Conservation (phyloP, 2,797 vertebrate species). For the Coluber constrictor region DNA sequence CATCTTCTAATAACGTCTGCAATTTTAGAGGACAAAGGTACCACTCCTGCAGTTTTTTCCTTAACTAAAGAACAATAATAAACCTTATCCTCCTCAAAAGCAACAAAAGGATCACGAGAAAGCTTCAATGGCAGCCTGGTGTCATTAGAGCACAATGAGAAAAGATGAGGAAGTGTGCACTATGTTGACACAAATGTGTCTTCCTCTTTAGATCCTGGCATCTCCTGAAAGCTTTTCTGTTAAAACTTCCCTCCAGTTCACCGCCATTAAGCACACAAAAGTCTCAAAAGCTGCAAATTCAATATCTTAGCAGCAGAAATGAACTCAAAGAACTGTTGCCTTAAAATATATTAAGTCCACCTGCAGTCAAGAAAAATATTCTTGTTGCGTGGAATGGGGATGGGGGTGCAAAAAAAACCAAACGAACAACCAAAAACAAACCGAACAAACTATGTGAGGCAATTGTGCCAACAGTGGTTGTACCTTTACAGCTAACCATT, state of each 20-base stretch:
- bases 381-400: conserved; percentile 38
- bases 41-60: conserved; percentile 79
- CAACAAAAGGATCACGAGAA: conserved; percentile 79
- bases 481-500: conserved; percentile 79
- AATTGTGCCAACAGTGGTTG: conserved; percentile 77
- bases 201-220: conserved; percentile 76
- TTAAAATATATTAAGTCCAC: conserved; percentile 81
- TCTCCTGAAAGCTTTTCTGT: conserved; percentile 85
- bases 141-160: conserved; percentile 85
- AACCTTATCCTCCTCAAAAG: conserved; percentile 75
- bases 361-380: conserved; percentile 79
- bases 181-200: conserved; percentile 86
- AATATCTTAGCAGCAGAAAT: conserved; percentile 76
- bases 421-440: too few species aligned
- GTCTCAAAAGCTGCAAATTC: conserved; percentile 78
- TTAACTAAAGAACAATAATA: conserved; percentile 86
- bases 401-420: conserved; percentile 35
- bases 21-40: conserved; percentile 79
- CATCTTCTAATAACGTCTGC: conserved; percentile 77
- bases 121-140: conserved; percentile 78
- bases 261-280: conserved; percentile 76
- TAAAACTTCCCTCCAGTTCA: conserved; percentile 81
- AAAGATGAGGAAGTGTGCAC: conserved; percentile 83
- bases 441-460: conserved; percentile 60
- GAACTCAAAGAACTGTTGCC: conserved; percentile 73